Base-by-base conservation (phyloP, 2,888 invertebrate genomes). In the Pteria penguin region DNA sequence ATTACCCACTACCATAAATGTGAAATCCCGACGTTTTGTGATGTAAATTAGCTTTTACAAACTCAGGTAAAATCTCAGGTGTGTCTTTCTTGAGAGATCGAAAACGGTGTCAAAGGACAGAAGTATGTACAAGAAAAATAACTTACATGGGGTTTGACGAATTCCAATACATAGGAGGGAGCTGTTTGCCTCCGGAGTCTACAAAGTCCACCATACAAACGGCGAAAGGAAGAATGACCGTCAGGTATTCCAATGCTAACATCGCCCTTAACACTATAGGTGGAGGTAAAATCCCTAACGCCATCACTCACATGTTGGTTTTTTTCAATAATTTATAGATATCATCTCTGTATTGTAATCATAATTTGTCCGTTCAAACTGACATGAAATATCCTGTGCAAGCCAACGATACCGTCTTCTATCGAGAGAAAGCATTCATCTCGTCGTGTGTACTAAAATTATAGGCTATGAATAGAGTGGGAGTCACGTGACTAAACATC, bases 101-200 rank as follows among this genome's bases (percentile, higher is more conserved):
- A 45, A 45, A 45, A 45, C 45, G 8, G 45, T 14, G 45, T 14
- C 18, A 45, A 8, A 45, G 18, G 18, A 45, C n/a, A n/a, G n/a
- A n/a, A n/a, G n/a, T n/a, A n/a, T n/a, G n/a, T 45, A 45, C 45
- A 14, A 18, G 45, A 8, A 45, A 45, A 45, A 45, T 45, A n/a
- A 80, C 80, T 80, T 60, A 80, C 80, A 80, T 62, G 29, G 75
- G 26, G 33, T 77, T 80, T 27, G 68, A 74, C 36, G 80, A 69
- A 60, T 77, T 80, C 80, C 80, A 80, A 61, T 70, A 75, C 33
- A 80, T 55, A 22, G 77, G 77, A 2, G 77, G 77, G 1, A 75
- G 70, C 22, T 55, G 61, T 22, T 61, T 33, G 5, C 36, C 66
- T 1, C 80, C 80, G 24, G 69, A 69, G 71, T 76, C 75, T 60